These are phyloP conservation scores for Serilophus lunatus DNA, from an alignment of 2,113 vertebrate species.

Conservation along the genomic window DNA sequence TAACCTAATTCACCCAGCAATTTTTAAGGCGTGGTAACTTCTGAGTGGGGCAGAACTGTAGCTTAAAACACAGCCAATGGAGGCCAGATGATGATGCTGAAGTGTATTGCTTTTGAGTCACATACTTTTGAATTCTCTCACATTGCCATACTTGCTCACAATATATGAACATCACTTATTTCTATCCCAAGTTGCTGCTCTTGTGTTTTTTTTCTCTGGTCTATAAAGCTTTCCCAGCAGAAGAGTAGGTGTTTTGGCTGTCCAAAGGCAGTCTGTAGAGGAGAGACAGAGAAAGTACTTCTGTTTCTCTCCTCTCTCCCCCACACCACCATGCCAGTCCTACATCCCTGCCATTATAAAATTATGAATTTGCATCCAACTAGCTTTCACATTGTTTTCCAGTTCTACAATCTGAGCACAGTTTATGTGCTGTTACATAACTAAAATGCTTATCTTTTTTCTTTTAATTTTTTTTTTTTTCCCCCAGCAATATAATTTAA, in stretches of 20 bases:
- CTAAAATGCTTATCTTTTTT: not conserved
- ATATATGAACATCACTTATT: not conserved
- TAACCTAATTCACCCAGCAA: not conserved
- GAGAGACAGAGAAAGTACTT: too few relatives aligned
- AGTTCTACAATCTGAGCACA: not conserved
- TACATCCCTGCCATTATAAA: not conserved
- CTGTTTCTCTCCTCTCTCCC: not conserved
- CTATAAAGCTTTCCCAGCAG: not conserved
- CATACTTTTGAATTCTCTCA: not conserved
- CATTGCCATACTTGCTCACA: not conserved
- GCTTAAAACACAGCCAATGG: rapidly evolving
- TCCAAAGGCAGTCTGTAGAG: not conserved
- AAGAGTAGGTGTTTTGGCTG: not conserved
- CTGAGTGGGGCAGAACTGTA: not conserved
- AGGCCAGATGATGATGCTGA: rapidly evolving
- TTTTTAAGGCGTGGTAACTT: not conserved
- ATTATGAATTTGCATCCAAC: not conserved
- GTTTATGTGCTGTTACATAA: not conserved
- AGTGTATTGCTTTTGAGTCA: not conserved
- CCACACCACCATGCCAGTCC: not conserved
- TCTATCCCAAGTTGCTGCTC: not conserved
- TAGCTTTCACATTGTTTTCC: not conserved
- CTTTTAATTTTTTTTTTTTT: not conserved
- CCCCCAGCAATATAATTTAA: not conserved
- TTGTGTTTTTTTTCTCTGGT: not conserved